Conservation (phyloP, 2,797 vertebrate species). For the Melanotaenia pygmaea region DNA sequence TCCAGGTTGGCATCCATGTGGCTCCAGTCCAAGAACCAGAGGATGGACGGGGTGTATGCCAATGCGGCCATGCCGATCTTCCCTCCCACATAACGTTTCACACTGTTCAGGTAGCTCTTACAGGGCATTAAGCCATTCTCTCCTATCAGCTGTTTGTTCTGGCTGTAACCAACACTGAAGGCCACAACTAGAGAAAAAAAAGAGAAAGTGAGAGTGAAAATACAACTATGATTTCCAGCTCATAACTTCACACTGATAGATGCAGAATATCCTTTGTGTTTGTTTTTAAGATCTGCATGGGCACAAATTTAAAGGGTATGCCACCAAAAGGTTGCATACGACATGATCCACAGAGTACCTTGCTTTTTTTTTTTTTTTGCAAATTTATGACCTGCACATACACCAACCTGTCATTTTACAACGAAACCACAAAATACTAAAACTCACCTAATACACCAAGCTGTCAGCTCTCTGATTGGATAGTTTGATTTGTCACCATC, state of each 20-base stretch:
- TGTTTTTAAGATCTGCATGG: too few species aligned
- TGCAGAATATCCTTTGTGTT: too few species aligned
- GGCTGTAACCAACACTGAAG: constrained; percentile 89
- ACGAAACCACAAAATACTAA: too few species aligned
- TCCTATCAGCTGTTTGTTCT: constrained; percentile 96
- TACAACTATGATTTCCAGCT: not conserved
- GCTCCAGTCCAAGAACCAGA: constrained; percentile 94
- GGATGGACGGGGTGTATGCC: constrained; percentile 86
- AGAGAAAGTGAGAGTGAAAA: not conserved
- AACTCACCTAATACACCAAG: too few species aligned
- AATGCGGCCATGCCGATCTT: constrained; percentile 82
- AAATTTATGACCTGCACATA: too few species aligned
- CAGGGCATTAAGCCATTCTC: constrained; percentile 89
- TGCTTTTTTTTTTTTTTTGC: too few species aligned
- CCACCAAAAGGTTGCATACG: too few species aligned
- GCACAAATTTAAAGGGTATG: too few species aligned
- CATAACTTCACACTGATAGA: not conserved
- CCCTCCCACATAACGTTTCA: constrained; percentile 89
- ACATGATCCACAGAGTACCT: too few species aligned
- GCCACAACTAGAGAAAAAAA: constrained; percentile 83
- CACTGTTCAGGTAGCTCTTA: constrained; percentile 83
- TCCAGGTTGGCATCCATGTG: constrained; percentile 90
- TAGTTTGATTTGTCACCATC: too few species aligned
- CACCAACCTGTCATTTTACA: too few species aligned
- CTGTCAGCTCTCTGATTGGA: too few species aligned